Percentiles rank a stretch among this genome's conserved stretches.
Conservation (phyloP, 2,113 vertebrate species). For the Callorhinus ursinus region DNA sequence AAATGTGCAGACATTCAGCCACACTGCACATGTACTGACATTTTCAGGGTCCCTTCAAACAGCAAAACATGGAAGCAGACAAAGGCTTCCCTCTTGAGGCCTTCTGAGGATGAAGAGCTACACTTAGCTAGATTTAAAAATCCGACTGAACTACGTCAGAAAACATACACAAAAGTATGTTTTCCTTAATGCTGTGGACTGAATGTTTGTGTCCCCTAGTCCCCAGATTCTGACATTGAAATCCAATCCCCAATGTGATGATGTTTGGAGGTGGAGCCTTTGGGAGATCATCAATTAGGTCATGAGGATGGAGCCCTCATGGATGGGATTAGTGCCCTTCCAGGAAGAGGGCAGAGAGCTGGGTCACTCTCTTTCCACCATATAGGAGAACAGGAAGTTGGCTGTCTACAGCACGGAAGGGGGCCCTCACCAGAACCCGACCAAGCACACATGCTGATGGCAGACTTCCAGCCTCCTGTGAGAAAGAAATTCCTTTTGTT, state of each 20-base stretch:
- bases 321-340: not conserved
- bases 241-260: not conserved
- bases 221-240: not conserved
- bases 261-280: not conserved
- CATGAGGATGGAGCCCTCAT: not conserved
- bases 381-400: not conserved
- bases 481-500: not conserved
- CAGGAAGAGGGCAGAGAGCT: not conserved
- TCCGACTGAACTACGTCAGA: not conserved
- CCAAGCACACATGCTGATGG: accelerated
- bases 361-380: too few species aligned
- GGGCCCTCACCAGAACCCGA: not conserved
- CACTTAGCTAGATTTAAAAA: not conserved
- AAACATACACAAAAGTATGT: not conserved
- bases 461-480: accelerated
- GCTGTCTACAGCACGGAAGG: not conserved
- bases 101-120: not conserved
- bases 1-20: not conserved
- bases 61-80: not conserved
- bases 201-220: not conserved
- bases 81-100: not conserved
- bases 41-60: not conserved
- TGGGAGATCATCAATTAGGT: not conserved
- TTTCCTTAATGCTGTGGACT: not conserved
- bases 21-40: not conserved